These are phyloP conservation scores for Meda fulgida DNA, from an alignment of 2,797 vertebrate species.

Conservation along the genomic window DNA sequence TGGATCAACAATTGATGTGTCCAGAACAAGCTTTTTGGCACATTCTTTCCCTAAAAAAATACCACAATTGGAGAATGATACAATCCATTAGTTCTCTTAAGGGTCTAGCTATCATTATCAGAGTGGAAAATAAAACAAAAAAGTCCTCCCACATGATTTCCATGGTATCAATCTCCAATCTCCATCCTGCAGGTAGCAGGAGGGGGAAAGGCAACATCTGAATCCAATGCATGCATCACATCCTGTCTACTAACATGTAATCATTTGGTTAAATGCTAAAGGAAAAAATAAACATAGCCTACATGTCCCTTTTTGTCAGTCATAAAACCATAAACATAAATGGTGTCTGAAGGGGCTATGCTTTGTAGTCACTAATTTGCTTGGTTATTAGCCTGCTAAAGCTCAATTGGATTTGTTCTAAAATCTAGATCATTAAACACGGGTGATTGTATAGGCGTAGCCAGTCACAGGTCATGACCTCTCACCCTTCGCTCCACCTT, in stretches of 20 bases:
- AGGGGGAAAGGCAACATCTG: background rate
- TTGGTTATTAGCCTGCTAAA: background rate
- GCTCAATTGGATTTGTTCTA: background rate
- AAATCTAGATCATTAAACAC: background rate
- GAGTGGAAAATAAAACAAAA: background rate
- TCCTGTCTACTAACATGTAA: background rate
- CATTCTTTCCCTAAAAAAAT: background rate
- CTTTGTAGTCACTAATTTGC: background rate
- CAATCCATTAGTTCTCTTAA: background rate
- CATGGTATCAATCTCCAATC: background rate
- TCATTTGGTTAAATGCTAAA: background rate
- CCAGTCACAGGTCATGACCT: background rate
- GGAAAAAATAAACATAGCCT: background rate
- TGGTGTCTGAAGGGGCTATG: background rate
- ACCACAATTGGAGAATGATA: background rate
- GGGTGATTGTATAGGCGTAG: background rate
- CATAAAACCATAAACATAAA: background rate
- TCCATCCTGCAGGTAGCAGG: background rate
- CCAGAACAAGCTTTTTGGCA: background rate
- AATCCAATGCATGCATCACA: conserved; percentile 1
- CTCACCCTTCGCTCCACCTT: background rate
- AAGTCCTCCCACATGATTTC: background rate
- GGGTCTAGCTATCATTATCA: background rate
- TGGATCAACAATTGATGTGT: background rate
- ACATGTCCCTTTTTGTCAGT: background rate